Evolutionary conservation across 2,113 vertebrate species (phyloP), one percentile per base, ranked within the genome.

Genomic region (Alethe diademata): DNA sequence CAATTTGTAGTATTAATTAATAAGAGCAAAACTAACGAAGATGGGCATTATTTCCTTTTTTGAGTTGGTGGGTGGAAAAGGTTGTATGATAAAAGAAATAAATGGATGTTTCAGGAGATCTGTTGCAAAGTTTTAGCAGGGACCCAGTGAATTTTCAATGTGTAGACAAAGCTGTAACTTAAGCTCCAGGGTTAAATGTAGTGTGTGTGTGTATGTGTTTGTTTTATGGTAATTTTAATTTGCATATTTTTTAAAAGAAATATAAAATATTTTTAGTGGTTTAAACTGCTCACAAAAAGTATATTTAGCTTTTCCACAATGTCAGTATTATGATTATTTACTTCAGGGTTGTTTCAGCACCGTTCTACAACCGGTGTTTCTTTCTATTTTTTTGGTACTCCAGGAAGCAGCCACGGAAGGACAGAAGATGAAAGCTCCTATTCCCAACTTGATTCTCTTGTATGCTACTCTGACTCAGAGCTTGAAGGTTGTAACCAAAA

Each of bases 401-500:
- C 85, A 98, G 98, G 97, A 95, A 98, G 94, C 74, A 92, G 90
- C 81, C 80, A 96, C 88, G 91, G 98, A 98, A 95, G 97, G 94
- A 97, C 97, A 96, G 97, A 98, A 99, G 98, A 99, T 99, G 99
- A 99, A 99, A 99, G 98, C 98, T 97, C 98, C 98, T 92, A 98
- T 99, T 97, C 98, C 99, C 81, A 98, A 99, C 95, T 98, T 99
- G 98, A 98, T 99, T 97, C 98, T 99, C 96, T 98, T 99, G 97
- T 99, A 99, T 90, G 98, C 98, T 92, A 97, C 98, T 85, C 97
- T 99, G 90, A 98, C 99, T 97, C 98, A 99, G 97, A 99, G 99
- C 98, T 97, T 99, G 97, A 99, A 99, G 98, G 98, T 99, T 96
- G 98, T 99, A 96, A 99, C 99, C 83, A 99, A 99, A 97, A 98